Base-by-base conservation (phyloP, 2,888 invertebrate species). In the Sphinx pinastri region DNA sequence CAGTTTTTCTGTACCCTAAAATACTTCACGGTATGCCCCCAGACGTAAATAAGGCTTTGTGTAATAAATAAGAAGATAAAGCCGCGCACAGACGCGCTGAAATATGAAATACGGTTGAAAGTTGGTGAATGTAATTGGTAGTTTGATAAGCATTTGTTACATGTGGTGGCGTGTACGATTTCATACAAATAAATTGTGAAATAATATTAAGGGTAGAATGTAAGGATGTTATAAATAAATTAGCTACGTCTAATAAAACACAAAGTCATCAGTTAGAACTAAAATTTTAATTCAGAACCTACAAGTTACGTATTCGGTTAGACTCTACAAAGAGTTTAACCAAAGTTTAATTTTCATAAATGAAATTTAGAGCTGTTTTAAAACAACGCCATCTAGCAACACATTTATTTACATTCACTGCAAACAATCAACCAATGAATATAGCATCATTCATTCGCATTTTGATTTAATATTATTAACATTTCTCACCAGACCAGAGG, bases 11-110 rank as follows among this genome's bases (percentile, higher is more conserved):
- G 49, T 59, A 19, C 51, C 25, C 16, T 55, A 57, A 70, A 49
- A 55, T 69, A 52, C 16, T 69, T 60, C 19, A 54, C 13, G 16
- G 54, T 45, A 54, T 60, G 54, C 52, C 60, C 13, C 47, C 16
- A 19, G 54, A 63, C 45, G 54, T 54, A 45, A 49, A 63, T 49
- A 54, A 45, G 63, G 52, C 19, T 51, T 69, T 69, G 69, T 63
- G 60, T 69, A 69, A 60, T 63, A 59, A 69, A 63, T 63, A 63
- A 63, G 49, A 63, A 47, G 63, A 63, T 63, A 63, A 63, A 63
- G 19, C 63, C 47, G 63, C 5, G 47, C 19, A 63, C 63, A 19
- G 63, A 49, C 19, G 63, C 47, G 47, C 47, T 19, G 47, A 49
- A 49, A 55, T 55, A 55, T 12, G 16, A 55, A 55, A 16, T 16